Evolutionary conservation across 2,888 invertebrate species (phyloP).

Genomic region (Marronus borbonicus): DNA sequence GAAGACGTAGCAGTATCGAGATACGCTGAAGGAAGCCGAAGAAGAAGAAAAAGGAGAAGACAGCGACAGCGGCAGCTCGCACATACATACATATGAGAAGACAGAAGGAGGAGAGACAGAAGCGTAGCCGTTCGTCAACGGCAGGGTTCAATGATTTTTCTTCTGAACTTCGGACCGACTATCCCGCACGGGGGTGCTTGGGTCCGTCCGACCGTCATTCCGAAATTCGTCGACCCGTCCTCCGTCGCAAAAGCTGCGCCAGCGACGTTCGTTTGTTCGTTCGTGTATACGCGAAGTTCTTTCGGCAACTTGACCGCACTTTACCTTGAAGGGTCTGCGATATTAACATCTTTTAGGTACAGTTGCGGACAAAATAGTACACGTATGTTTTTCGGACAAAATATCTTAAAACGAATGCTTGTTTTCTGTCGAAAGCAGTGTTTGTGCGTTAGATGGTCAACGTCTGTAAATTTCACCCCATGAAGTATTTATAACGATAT

Average conservation of each 20-base stretch:
- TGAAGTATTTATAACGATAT: too few species aligned
- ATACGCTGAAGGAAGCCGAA: not conserved
- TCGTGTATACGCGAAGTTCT: conserved; percentile 3
- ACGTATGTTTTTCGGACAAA: not conserved
- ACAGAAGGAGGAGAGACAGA: conserved; percentile 29
- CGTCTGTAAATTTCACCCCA: too few species aligned
- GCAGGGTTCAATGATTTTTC: conserved; percentile 40
- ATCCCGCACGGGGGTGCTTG: conserved; percentile 20
- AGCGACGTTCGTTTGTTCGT: conserved; percentile 1
- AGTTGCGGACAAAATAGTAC: not conserved
- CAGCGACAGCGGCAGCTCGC: conserved; percentile 2
- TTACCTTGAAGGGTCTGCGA: conserved; percentile 20
- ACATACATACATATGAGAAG: conserved; percentile 9
- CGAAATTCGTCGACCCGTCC: conserved; percentile 39
- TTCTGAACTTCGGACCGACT: conserved; percentile 26
- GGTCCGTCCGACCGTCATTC: conserved; percentile 26
- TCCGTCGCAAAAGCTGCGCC: conserved; percentile 23
- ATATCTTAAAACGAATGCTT: not conserved
- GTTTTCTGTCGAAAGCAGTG: too few species aligned
- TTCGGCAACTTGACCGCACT: conserved; percentile 15
- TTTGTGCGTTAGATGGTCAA: too few species aligned
- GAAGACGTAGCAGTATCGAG: conserved; percentile 5
- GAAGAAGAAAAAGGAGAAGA: conserved; percentile 27
- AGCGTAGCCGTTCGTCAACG: conserved; percentile 3
- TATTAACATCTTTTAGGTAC: conserved; percentile 19